A percentile compares a stretch with the other conserved stretches of the same genome.
These are phyloP conservation scores for Phallusia fumigata DNA, from an alignment of 23 tunicate genomes.

Conservation along the genomic window DNA sequence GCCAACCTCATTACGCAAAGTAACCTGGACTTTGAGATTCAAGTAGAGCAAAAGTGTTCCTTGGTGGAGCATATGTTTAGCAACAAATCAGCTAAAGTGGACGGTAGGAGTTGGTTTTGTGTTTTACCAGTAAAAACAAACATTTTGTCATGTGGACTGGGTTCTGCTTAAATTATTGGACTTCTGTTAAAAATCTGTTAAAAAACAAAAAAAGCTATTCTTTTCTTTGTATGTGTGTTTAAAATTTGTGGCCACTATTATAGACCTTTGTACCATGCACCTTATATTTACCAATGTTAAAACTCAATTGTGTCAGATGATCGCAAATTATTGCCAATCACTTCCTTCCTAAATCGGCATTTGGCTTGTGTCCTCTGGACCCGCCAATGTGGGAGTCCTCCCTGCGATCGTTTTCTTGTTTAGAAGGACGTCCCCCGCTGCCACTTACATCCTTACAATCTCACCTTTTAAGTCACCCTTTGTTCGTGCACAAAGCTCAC, in stretches of 20 bases:
- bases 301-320: neutral
- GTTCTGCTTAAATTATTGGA: too few species aligned
- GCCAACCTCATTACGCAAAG: constrained; percentile 11
- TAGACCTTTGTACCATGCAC: too few species aligned
- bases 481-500: constrained; percentile 4
- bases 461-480: constrained; percentile 2
- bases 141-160: too few species aligned
- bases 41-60: neutral
- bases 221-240: too few species aligned
- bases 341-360: constrained; percentile 4
- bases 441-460: too few species aligned
- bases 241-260: too few species aligned
- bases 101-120: neutral
- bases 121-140: too few species aligned
- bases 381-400: neutral
- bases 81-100: neutral
- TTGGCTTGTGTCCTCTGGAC: neutral
- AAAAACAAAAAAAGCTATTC: too few species aligned
- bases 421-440: too few species aligned
- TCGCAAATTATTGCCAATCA: neutral
- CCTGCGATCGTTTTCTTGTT: neutral
- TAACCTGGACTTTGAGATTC: constrained; percentile 12
- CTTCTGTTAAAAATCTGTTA: too few species aligned
- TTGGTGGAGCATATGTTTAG: neutral
- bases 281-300: too few species aligned